These are phyloP conservation scores for Dendrocopos noguchii DNA, from an alignment of 2,113 vertebrate genomes.

Conservation along the genomic window DNA sequence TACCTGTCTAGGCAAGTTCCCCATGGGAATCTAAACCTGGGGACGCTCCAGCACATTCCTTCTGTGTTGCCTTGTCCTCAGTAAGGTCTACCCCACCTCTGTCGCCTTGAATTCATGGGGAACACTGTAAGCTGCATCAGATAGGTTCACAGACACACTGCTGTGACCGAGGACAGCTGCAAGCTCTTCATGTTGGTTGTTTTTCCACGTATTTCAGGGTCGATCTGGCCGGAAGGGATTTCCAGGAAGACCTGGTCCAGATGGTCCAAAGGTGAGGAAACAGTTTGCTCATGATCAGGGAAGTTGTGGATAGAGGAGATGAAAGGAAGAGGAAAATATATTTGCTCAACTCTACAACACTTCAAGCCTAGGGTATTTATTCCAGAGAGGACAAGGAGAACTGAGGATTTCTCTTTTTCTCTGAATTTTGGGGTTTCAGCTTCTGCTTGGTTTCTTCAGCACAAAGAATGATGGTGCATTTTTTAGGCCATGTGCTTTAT, in stretches of 20 bases:
- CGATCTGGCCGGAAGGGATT: constrained; percentile 88
- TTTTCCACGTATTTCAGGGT: constrained; percentile 83
- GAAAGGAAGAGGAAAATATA: neutral
- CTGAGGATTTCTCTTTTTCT: neutral
- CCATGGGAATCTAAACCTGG: neutral
- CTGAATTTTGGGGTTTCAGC: neutral
- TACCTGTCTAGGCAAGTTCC: neutral
- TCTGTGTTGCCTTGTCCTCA: neutral
- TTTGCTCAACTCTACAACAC: neutral
- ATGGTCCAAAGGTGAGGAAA: constrained; percentile 88
- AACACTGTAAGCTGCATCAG: neutral
- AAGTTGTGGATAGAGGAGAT: neutral
- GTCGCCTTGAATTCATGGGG: neutral
- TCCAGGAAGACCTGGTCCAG: constrained; percentile 85
- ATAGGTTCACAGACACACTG: neutral
- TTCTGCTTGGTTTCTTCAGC: constrained; percentile 38
- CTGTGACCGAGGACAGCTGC: neutral
- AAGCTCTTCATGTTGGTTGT: neutral
- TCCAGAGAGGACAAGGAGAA: neutral
- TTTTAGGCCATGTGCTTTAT: constrained; percentile 6
- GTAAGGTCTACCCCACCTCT: neutral
- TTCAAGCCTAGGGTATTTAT: neutral
- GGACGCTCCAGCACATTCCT: neutral
- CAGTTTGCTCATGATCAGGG: neutral
- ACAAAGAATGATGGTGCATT: neutral